A percentile compares a stretch with the other conserved stretches of the same genome.
phyloP scores from a whole-genome alignment of 2,113 vertebrate species.

The Hydropotes inermis region DNA sequence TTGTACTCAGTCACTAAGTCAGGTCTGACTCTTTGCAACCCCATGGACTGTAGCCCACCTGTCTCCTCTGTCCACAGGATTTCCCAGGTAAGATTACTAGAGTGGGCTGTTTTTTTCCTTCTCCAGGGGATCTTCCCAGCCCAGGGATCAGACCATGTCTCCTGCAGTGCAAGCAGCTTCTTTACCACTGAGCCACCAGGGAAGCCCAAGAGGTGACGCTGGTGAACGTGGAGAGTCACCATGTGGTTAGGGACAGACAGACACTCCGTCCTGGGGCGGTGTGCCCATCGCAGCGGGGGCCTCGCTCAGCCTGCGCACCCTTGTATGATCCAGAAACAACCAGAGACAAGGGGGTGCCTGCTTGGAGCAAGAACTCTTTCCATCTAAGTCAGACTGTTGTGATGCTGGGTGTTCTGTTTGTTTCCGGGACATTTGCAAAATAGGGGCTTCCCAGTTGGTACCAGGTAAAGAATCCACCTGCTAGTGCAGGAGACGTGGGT shows the following conservation, averaged over 20 bases:
- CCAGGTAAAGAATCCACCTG: background rate
- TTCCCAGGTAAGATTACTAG: background rate
- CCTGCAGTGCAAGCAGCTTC: background rate
- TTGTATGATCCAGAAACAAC: background rate
- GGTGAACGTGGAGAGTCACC: background rate
- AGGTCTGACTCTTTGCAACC: background rate
- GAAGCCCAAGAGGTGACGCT: accelerated
- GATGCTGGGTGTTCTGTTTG: too few species aligned
- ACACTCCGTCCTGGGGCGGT: background rate
- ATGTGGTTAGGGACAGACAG: accelerated
- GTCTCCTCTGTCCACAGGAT: background rate
- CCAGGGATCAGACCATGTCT: accelerated
- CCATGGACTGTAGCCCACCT: background rate
- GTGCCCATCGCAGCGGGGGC: accelerated
- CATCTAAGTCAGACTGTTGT: background rate
- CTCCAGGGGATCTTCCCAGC: background rate
- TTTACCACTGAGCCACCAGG: background rate
- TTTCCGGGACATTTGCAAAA: background rate
- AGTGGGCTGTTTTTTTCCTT: background rate
- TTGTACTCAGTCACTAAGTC: background rate
- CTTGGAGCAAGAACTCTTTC: background rate
- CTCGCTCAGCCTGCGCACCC: background rate
- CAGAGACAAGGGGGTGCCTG: background rate
- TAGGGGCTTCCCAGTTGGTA: background rate
- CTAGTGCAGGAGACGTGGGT: background rate